Percentiles rank a stretch among this genome's conserved stretches.
Conservation (phyloP, 2,113 vertebrate genomes). For the Garra rufa region DNA sequence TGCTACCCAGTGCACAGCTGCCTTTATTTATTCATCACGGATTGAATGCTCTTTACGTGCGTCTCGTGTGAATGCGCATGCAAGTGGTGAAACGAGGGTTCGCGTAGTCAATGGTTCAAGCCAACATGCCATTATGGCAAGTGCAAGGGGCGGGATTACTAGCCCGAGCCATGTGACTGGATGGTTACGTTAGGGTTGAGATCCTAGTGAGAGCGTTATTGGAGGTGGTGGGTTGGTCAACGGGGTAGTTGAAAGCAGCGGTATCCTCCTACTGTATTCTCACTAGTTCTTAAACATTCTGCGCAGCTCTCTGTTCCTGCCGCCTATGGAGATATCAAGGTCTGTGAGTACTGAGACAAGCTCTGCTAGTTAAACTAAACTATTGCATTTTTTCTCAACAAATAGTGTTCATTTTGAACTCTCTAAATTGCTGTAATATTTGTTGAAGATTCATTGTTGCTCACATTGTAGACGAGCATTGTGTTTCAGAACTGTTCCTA, state of each 20-base stretch:
- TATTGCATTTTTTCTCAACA: neutral
- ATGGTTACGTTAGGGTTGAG: slow-evolving; percentile 12
- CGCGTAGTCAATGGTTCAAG: slow-evolving; percentile 18
- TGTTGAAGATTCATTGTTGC: neutral
- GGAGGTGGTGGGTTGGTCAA: slow-evolving; percentile 16
- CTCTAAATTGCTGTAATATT: neutral
- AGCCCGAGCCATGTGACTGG: slow-evolving; percentile 35
- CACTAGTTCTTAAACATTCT: slow-evolving; percentile 25
- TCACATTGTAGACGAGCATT: neutral
- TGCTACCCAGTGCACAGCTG: slow-evolving; percentile 31
- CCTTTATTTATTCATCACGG: slow-evolving; percentile 35
- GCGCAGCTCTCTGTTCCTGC: slow-evolving; percentile 12
- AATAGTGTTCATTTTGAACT: neutral
- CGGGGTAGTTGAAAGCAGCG: slow-evolving; percentile 32
- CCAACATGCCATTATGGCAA: slow-evolving; percentile 27
- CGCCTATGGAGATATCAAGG: slow-evolving; percentile 44
- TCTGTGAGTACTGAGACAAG: slow-evolving; percentile 47
- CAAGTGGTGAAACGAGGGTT: neutral
- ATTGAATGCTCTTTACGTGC: neutral
- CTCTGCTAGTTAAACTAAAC: no score
- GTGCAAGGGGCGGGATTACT: slow-evolving; percentile 21
- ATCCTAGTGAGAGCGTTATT: slow-evolving; percentile 23
- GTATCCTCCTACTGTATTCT: no score
- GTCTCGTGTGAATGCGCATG: neutral
- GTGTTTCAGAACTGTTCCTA: neutral